Percentiles rank a stretch among this genome's conserved stretches.
These are phyloP conservation scores for Florisuga fusca DNA, from an alignment of 2,797 vertebrate species.

Conservation along the genomic window DNA sequence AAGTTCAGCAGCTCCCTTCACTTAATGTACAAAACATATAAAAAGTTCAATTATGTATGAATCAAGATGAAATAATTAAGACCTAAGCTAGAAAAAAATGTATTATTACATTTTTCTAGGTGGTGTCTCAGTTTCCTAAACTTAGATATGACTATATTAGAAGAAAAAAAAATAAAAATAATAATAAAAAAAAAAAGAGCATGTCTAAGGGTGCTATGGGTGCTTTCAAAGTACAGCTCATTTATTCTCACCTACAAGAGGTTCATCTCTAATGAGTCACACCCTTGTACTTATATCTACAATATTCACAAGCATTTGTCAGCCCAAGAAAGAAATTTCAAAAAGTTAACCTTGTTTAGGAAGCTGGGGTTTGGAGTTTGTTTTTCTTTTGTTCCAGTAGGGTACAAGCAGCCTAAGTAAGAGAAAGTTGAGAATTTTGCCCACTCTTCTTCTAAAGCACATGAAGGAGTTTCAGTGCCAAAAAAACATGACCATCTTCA, in stretches of 20 bases:
- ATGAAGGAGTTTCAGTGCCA: rapidly evolving
- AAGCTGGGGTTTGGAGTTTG: background rate
- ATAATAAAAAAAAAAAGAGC: background rate
- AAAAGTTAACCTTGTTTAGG: background rate
- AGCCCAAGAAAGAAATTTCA: background rate
- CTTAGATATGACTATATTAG: background rate
- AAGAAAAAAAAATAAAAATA: background rate
- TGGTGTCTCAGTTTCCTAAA: background rate
- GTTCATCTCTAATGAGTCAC: background rate
- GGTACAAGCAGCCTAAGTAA: background rate
- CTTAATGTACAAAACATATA: rapidly evolving
- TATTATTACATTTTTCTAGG: background rate
- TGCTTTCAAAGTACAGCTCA: background rate
- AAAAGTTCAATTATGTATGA: background rate
- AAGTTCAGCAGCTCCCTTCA: background rate
- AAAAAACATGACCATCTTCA: background rate
- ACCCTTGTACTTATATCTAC: background rate
- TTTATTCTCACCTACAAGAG: background rate
- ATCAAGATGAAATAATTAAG: background rate
- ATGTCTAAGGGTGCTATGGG: background rate
- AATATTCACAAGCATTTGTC: background rate
- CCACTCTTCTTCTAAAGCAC: background rate
- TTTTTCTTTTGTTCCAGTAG: background rate
- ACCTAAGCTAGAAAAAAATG: background rate
- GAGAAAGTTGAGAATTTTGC: background rate